These are phyloP conservation scores for Lanistes nyassanus DNA, from an alignment of 1,140 invertebrate genomes.

Conservation along the genomic window DNA sequence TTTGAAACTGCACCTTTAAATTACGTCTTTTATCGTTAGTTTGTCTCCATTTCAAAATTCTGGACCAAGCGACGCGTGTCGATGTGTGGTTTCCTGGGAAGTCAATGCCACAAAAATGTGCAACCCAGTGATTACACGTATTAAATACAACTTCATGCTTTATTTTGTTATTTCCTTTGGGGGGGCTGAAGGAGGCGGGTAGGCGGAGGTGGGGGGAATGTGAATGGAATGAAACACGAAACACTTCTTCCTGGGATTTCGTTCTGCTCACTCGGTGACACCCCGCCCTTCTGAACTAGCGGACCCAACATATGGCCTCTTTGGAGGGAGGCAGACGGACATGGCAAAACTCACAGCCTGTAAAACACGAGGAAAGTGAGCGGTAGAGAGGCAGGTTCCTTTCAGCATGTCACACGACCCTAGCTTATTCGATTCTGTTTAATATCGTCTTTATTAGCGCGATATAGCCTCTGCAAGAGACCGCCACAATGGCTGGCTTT, in stretches of 20 bases:
- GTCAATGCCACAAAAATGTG: not conserved
- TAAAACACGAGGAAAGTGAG: slow-evolving; percentile 7
- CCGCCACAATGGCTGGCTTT: slow-evolving; percentile 6
- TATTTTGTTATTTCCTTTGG: not conserved
- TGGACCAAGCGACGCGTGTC: no score
- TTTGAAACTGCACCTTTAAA: not conserved
- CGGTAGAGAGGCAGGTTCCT: slow-evolving; percentile 8
- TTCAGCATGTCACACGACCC: not conserved
- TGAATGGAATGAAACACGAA: not conserved
- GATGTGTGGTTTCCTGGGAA: no score
- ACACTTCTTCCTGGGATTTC: not conserved
- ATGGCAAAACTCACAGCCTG: slow-evolving; percentile 6
- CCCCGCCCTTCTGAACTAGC: not conserved
- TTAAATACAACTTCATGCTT: not conserved
- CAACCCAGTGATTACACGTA: not conserved
- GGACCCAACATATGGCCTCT: slow-evolving; percentile 19
- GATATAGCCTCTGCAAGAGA: slow-evolving; percentile 25
- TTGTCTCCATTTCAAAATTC: not conserved
- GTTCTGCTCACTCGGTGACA: not conserved
- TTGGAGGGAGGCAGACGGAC: not conserved
- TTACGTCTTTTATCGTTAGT: no score
- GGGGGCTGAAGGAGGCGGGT: not conserved
- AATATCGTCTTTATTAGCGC: slow-evolving; percentile 32
- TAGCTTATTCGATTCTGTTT: slow-evolving; percentile 30
- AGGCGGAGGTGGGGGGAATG: not conserved